Percentiles rank a stretch among this genome's conserved stretches.
Evolutionary conservation across 1,140 invertebrate species (phyloP).

Genomic region (Drosophila kohkoa): DNA sequence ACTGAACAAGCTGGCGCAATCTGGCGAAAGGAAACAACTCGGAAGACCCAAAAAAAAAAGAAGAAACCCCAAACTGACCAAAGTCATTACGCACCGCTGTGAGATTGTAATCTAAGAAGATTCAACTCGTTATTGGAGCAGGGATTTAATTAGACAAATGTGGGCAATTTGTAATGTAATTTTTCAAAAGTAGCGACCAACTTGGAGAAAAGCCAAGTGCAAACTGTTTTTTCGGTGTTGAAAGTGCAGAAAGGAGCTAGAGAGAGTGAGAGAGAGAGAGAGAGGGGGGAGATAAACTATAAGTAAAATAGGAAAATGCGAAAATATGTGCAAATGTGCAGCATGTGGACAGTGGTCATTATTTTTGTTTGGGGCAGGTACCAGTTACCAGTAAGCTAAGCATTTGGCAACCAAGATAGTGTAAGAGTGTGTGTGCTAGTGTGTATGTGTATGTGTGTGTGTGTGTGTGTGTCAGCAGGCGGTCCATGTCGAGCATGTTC

Average conservation of each 20-base stretch:
- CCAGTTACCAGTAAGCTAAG: conserved; percentile 45
- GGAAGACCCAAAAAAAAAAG: not conserved
- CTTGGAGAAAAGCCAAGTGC: conserved; percentile 66
- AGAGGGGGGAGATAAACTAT: conserved; percentile 29
- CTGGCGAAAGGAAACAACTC: conserved; percentile 4
- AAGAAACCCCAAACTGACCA: conserved; percentile 30
- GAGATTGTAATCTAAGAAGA: conserved; percentile 77
- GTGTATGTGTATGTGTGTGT: conserved; percentile 16
- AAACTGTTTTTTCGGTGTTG: conserved; percentile 70
- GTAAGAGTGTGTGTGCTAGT: not conserved
- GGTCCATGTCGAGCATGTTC: conserved; percentile 56
- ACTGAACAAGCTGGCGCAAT: conserved; percentile 10
- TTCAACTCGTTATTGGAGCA: conserved; percentile 75
- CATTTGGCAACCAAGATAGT: conserved; percentile 53
- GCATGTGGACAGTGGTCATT: conserved; percentile 81
- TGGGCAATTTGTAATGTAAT: conserved; percentile 84
- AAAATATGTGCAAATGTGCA: conserved; percentile 82
- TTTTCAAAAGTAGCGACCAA: conserved; percentile 70
- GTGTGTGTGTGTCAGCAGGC: conserved; percentile 69
- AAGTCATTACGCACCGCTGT: conserved; percentile 78
- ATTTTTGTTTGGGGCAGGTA: conserved; percentile 68
- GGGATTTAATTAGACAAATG: conserved; percentile 84
- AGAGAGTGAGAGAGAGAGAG: not conserved
- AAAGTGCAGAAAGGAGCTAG: conserved; percentile 49
- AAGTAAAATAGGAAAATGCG: conserved; percentile 58